phyloP scores from a whole-genome alignment of 2,888 invertebrate genomes.

The Athetis lepigone region DNA sequence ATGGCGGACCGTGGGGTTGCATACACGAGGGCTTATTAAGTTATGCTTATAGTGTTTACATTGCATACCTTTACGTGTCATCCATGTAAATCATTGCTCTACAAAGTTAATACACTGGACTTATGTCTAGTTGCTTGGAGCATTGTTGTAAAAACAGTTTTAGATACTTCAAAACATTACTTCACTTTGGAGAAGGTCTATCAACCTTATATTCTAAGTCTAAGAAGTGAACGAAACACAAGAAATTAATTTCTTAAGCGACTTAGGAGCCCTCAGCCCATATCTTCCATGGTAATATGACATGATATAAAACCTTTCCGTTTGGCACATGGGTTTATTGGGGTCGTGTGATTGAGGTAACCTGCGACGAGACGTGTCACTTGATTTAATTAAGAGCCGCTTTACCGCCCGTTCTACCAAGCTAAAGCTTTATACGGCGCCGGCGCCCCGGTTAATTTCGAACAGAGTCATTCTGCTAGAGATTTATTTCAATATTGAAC shows the following conservation, averaged over 20 bases:
- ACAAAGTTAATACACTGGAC: neutral
- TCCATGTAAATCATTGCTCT: constrained; percentile 4
- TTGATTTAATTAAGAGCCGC: constrained; percentile 90
- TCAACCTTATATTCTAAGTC: constrained; percentile 4
- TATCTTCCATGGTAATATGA: constrained; percentile 63
- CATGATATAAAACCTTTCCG: constrained; percentile 77
- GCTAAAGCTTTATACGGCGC: constrained; percentile 82
- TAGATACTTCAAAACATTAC: too few species aligned
- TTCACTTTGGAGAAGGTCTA: neutral
- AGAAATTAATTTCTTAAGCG: constrained; percentile 20
- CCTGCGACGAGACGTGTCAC: constrained; percentile 88
- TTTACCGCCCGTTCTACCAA: constrained; percentile 87
- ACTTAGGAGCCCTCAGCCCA: constrained; percentile 19
- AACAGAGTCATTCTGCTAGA: constrained; percentile 83
- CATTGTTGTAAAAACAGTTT: constrained; percentile 8
- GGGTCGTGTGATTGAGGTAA: constrained; percentile 89
- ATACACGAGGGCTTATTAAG: constrained; percentile 78
- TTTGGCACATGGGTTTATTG: constrained; percentile 85
- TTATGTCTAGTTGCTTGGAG: constrained; percentile 11
- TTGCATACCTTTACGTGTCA: constrained; percentile 42
- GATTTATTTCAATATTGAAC: constrained; percentile 88
- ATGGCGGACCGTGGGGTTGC: constrained; percentile 71
- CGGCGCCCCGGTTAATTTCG: constrained; percentile 85
- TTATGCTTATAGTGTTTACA: constrained; percentile 67
- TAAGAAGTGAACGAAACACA: constrained; percentile 3